Base-by-base conservation (phyloP, 92 coral and sea anemone species). In the Virgularia gustaviana region DNA sequence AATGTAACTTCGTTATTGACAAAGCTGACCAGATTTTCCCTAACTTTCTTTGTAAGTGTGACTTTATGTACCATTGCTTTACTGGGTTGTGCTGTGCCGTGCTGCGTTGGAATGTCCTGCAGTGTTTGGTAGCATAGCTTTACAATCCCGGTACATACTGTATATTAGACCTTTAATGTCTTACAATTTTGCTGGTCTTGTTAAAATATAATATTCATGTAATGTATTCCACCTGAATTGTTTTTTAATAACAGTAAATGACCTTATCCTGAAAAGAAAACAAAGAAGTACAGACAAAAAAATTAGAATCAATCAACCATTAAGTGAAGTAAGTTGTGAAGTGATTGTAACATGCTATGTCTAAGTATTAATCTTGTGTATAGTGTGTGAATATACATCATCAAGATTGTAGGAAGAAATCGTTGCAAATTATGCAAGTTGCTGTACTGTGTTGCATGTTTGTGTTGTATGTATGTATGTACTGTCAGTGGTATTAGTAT, bases 1-100 rank as follows among this genome's bases (percentile, higher is more conserved):
- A 91, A 68, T 91, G 97, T 75, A 89, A 91, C 79, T 91, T 88
- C 78, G 85, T 91, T 80, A 91, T 86, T 75, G 97, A 89, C 79
- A 91, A 91, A 70, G 78, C 96, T 65, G 97, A 91, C 62, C 92
- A 91, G 63, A 91, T 91, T 36, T 89, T 91, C 28, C 97, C 97
- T 30, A 91, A 91, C 73, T 91, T 89, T 75, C 76, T 91, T 34
- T 84, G 97, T 91, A 65, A 89, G 97, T 91, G 71, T 24, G 0
- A 52, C 37, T 58, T 36, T 30, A 20, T 23, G 19, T 4, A 27
- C 35, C 23, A 27, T 27, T 12, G 27, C 38, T 55, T 18, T 25
- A 12, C 10, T 56, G 37, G 6, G 23, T 1, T 28, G 19, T 25
- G 47, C 62, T 20, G 20, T 18, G 24, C 2, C 33, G 42, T 59